Conservation (phyloP, 2,113 vertebrate genomes). For the Zosterops hypoxanthus region DNA sequence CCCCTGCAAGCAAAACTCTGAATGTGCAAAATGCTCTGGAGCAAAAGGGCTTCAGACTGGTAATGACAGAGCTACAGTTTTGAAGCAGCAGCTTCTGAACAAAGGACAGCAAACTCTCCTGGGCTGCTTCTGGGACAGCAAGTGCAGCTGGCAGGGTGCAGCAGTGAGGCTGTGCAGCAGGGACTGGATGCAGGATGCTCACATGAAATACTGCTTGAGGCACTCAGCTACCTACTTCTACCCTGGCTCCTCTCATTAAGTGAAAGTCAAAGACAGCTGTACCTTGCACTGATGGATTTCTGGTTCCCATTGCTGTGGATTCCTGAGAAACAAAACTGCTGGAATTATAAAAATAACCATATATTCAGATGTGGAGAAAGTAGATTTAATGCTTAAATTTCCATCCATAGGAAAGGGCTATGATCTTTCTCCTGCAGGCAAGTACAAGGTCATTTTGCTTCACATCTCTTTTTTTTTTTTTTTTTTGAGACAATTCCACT, state of each 20-base stretch:
- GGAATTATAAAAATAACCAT: neutral
- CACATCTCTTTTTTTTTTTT: neutral
- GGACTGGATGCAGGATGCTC: neutral
- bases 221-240: neutral
- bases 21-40: neutral
- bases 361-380: neutral
- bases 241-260: neutral
- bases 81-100: neutral
- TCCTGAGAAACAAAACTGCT: neutral
- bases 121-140: neutral
- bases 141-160: neutral
- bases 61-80: neutral
- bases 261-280: neutral
- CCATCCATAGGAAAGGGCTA: neutral
- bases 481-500: neutral
- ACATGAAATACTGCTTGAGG: neutral
- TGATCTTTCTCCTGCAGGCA: neutral
- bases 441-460: neutral
- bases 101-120: neutral
- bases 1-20: neutral
- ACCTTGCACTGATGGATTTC: neutral
- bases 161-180: neutral
- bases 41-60: neutral
- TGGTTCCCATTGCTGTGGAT: neutral
- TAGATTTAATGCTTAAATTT: neutral